Base-by-base conservation (phyloP, 2,888 invertebrate genomes). In the Heliconius charithonia region DNA sequence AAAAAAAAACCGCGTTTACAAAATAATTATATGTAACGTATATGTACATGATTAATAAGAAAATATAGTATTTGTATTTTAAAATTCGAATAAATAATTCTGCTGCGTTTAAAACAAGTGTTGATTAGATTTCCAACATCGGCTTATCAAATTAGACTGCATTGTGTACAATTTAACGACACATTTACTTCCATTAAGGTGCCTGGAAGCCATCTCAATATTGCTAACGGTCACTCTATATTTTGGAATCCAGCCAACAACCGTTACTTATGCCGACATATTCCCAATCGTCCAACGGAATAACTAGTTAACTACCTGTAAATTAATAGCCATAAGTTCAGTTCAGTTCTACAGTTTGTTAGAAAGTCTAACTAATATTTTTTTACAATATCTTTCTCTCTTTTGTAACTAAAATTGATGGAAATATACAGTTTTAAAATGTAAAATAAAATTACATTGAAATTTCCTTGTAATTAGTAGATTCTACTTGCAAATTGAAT, bases 251-350 rank as follows among this genome's bases (percentile, higher is more conserved):
- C 22, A 59, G 83, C 83, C 83, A 84, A 82, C 81, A 76, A 81
- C 76, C 82, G 81, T 83, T 32, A 32, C 87, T 89, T 89, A 88
- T 87, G 85, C 72, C 86, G 84, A 87, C 87, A 85, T 87, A 86
- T 87, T 86, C 83, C 83, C 84, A 82, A 84, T 85, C 65, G 65
- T 56, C 9, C 32, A 32, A 32, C 32, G 7, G 32, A 32, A 32
- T 32, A 9, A 0, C 32, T 32, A 25, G 59, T 59, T 41, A 62
- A 73, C 73, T 73, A 75, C 56, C 65, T 51, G 72, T 71, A 72
- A 66, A 73, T 29, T 67, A 74, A 63, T 63, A 25, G 25, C 12
- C 10, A 32, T 32, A 37, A 62, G 41, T 63, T 27, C 27, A 41
- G 41, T 69, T 29, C 4, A 29, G 29, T 72, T 10, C n/a, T 29